Percentiles rank a stretch among this genome's conserved stretches.
Conservation (phyloP, 2,113 vertebrate genomes). For the Zosterops borbonicus region DNA sequence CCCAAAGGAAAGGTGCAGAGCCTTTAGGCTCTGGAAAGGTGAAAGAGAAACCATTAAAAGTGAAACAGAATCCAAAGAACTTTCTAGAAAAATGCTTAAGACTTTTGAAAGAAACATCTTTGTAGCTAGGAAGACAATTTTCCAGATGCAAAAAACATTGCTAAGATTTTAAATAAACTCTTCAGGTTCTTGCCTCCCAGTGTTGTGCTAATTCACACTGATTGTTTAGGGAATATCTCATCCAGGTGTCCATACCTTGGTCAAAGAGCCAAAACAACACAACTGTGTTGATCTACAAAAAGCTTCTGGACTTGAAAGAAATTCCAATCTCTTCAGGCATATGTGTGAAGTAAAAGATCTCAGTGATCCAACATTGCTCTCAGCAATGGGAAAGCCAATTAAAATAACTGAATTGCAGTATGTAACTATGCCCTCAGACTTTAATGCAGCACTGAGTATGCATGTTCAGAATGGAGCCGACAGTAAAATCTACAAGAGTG, state of each 20-base stretch:
- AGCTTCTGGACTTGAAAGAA: not conserved
- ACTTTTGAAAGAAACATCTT: not conserved
- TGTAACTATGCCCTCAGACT: not conserved
- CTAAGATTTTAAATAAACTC: not conserved
- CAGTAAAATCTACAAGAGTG: not conserved
- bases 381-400: not conserved
- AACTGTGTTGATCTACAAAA: not conserved
- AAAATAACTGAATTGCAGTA: not conserved
- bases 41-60: not conserved
- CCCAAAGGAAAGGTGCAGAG: not conserved
- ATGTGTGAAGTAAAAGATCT: not conserved
- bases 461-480: not conserved
- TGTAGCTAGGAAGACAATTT: not conserved
- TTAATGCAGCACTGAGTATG: not conserved
- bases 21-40: not conserved
- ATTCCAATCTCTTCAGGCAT: not conserved
- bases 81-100: not conserved
- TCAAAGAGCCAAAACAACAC: not conserved
- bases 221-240: not conserved
- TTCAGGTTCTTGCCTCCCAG: not conserved
- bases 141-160: not conserved
- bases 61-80: not conserved
- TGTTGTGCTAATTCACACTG: not conserved
- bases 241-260: not conserved
- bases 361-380: not conserved